Percentiles rank a stretch among this genome's conserved stretches.
Evolutionary conservation across 64 coral and sea anemone species (phyloP).

Genomic region (Pachyseris speciosa): DNA sequence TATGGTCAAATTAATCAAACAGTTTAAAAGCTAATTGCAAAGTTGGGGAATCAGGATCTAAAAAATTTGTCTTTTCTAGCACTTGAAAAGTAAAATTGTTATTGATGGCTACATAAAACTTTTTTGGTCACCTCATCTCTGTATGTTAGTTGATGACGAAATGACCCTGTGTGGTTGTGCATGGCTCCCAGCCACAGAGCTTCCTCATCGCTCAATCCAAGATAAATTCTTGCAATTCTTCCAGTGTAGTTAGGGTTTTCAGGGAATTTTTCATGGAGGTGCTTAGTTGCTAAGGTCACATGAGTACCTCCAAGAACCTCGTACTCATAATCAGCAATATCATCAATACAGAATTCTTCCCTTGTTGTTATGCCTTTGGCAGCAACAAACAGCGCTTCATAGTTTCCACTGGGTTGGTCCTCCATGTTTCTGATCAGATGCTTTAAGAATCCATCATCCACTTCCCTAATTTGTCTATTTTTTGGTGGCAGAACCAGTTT

Average conservation of each 20-base stretch:
- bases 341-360: not conserved
- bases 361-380: not conserved
- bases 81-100: not conserved
- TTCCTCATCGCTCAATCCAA: conserved; percentile 18
- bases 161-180: conserved; percentile 66
- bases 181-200: conserved; percentile 40
- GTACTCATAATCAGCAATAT: conserved; percentile 18
- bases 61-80: not conserved
- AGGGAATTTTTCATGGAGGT: not conserved
- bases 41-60: not conserved
- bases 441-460: conserved; percentile 44
- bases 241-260: not conserved
- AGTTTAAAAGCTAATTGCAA: not conserved
- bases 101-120: not conserved
- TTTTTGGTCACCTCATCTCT: conserved; percentile 34
- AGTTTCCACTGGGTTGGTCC: conserved; percentile 34
- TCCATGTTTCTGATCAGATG: conserved; percentile 14
- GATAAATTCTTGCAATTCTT: conserved; percentile 1
- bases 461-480: conserved; percentile 45
- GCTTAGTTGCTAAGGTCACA: not conserved
- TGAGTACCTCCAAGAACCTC: conserved; percentile 21
- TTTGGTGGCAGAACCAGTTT: conserved; percentile 46
- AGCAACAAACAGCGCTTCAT: conserved; percentile 36
- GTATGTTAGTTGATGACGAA: conserved; percentile 55
- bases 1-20: not conserved